Evolutionary conservation across 1,140 invertebrate genomes (phyloP), one percentile per base, ranked within the genome.

Genomic region (Heliothis subflexa): DNA sequence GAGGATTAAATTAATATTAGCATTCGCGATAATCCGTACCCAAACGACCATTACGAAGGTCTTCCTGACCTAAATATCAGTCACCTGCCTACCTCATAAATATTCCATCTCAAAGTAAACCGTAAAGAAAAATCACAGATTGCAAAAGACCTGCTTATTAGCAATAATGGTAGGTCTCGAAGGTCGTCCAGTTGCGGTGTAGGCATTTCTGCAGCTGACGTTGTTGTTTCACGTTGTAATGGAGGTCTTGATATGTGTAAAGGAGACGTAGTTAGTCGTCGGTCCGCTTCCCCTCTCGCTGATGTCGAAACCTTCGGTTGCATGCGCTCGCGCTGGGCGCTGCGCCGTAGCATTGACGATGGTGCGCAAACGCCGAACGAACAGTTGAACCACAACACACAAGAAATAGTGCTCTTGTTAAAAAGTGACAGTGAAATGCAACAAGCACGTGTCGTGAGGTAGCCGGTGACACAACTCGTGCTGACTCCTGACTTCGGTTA

Each of bases 261-360:
- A 81, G 64, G 90, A 89, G 88, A 91, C 62, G 83, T 45, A 62
- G 55, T 49, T 21, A 85, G 18, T 55, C 79, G 78, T 80, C 66
- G 62, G 82, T 77, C 75, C 83, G 86, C 85, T 86, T 87, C 86
- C 85, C 83, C 83, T 84, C 81, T 82, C 80, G 83, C 57, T 78
- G 80, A 83, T 93, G 91, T 91, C 80, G 91, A 91, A 91, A 94
- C 90, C 88, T 87, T 86, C 52, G 90, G 82, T 92, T 91, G 92
- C 92, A 86, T 86, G 84, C 90, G 88, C 81, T 71, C 54, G 85
- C 85, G 84, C 80, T 55, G 79, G 77, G 72, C 72, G 57, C 72
- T 47, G 72, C 45, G 83, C 78, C 77, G 62, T 50, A 75, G 57
- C 57, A 75, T 75, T 75, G 33, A n/a, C 68, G 50, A 71, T 75